Conservation (phyloP, 2,888 invertebrate genomes). For the Chloroclysta siterata region DNA sequence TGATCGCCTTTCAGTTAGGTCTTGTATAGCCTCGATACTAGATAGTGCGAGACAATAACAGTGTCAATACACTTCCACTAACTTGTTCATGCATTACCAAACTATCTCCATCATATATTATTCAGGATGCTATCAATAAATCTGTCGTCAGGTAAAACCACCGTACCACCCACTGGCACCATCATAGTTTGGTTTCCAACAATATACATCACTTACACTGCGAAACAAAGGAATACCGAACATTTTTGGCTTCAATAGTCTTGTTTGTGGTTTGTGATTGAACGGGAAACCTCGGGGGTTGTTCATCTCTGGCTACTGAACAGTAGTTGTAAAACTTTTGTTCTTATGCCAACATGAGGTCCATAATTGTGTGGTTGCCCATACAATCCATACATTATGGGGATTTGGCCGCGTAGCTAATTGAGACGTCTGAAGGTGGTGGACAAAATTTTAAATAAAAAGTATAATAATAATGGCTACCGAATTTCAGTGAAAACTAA, state of each 20-base stretch:
- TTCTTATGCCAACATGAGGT: conserved; percentile 74
- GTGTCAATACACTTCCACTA: too few relatives aligned
- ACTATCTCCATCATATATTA: conserved; percentile 37
- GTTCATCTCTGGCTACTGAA: conserved; percentile 62
- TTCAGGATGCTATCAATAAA: conserved; percentile 72
- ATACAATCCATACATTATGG: conserved; percentile 63
- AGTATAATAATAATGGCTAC: conserved; percentile 28
- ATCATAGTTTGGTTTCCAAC: conserved; percentile 77
- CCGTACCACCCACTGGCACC: conserved; percentile 75
- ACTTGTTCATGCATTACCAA: too few relatives aligned
- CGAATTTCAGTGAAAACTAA: conserved; percentile 26
- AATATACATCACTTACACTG: conserved; percentile 56
- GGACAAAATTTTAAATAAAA: conserved; percentile 25
- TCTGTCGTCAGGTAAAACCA: conserved; percentile 70
- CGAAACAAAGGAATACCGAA: conserved; percentile 60
- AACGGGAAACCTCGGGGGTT: conserved; percentile 63
- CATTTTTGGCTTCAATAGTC: conserved; percentile 56
- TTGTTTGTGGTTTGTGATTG: conserved; percentile 79
- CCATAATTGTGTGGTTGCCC: conserved; percentile 66
- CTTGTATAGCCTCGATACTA: too few relatives aligned
- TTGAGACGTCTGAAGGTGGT: conserved; percentile 49
- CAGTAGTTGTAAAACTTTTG: conserved; percentile 67
- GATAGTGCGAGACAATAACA: too few relatives aligned
- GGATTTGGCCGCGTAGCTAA: conserved; percentile 59
- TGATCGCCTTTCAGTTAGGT: too few relatives aligned